Evolutionary conservation across 2,113 vertebrate genomes (phyloP).

Genomic region (Psephotus haematonotus): DNA sequence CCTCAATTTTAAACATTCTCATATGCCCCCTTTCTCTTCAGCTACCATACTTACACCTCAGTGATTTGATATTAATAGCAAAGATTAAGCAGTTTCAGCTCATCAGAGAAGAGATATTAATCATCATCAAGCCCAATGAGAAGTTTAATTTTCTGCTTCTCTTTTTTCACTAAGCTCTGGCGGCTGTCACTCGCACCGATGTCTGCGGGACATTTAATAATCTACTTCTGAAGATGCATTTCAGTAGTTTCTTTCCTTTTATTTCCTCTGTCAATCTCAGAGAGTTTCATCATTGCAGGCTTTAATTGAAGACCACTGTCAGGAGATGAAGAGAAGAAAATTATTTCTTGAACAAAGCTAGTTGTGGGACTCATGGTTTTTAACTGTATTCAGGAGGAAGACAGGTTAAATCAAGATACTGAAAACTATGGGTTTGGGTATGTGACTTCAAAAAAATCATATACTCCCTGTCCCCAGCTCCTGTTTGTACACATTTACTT

Average conservation of each 20-base stretch:
- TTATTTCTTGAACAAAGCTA: background rate
- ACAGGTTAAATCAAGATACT: slow-evolving; percentile 1
- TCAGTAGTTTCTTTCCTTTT: slow-evolving; percentile 23
- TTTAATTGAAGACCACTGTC: slow-evolving; percentile 53
- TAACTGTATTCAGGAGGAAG: background rate
- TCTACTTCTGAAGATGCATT: slow-evolving; percentile 27
- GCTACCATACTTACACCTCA: slow-evolving; percentile 16
- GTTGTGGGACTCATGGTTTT: background rate
- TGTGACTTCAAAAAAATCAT: background rate
- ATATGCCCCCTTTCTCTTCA: background rate
- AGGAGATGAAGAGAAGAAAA: background rate
- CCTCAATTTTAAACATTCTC: background rate
- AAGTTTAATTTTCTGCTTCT: slow-evolving; percentile 63
- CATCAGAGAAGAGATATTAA: slow-evolving; percentile 68
- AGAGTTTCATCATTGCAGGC: background rate
- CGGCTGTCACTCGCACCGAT: background rate
- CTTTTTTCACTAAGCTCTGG: slow-evolving; percentile 19
- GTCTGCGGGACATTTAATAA: slow-evolving; percentile 27
- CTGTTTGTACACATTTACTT: background rate
- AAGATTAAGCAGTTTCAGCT: slow-evolving; percentile 63
- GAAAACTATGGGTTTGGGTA: background rate
- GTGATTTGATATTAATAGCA: slow-evolving; percentile 64
- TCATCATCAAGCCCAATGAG: slow-evolving; percentile 69
- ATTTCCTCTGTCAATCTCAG: slow-evolving; percentile 8
- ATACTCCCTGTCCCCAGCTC: background rate